Evolutionary conservation across 92 coral and sea anemone genomes (phyloP).

Genomic region (Actinostola sp.): DNA sequence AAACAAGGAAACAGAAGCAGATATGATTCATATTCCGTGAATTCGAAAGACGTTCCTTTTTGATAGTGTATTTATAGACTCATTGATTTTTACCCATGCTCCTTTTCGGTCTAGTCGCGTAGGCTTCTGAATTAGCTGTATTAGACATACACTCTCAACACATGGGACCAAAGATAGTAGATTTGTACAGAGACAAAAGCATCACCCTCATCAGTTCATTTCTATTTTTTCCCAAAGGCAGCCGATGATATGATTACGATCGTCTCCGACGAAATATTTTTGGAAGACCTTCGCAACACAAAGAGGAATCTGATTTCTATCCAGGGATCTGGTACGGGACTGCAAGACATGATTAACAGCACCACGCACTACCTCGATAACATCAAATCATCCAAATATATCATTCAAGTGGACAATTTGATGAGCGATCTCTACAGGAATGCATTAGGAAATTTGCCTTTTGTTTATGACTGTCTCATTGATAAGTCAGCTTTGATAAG

Average conservation of each 20-base stretch:
- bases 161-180: too few species aligned
- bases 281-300: not conserved
- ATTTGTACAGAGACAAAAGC: too few species aligned
- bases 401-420: not conserved
- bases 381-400: not conserved
- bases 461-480: slow-evolving; percentile 4
- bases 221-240: not conserved
- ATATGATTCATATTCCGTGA: too few species aligned
- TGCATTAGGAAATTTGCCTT: not conserved
- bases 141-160: too few species aligned
- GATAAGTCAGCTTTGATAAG: slow-evolving; percentile 2
- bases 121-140: too few species aligned
- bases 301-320: not conserved
- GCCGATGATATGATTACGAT: not conserved
- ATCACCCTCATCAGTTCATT: too few species aligned
- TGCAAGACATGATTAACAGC: slow-evolving; percentile 9
- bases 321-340: not conserved
- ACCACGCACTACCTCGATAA: not conserved
- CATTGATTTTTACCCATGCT: too few species aligned
- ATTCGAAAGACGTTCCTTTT: too few species aligned
- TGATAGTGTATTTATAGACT: too few species aligned
- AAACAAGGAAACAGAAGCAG: too few species aligned
- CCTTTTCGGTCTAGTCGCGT: too few species aligned
- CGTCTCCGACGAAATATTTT: slow-evolving; percentile 3
- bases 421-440: not conserved